Conservation (phyloP, 2,113 vertebrate species). For the Osmerus eperlanus region DNA sequence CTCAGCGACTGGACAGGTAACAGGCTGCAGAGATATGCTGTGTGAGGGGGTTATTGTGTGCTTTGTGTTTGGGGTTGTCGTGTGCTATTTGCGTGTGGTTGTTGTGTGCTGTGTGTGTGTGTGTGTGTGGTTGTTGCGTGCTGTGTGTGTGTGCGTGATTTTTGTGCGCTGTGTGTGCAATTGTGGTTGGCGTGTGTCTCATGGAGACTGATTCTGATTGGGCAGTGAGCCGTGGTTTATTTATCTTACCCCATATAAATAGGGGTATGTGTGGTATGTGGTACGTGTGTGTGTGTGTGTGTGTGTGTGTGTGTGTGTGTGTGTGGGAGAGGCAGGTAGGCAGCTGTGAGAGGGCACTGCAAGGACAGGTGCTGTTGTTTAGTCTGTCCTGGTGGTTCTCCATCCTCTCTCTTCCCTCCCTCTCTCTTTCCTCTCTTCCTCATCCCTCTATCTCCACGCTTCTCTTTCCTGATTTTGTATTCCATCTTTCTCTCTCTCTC, state of each 20-base stretch:
- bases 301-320: slow-evolving; percentile 3
- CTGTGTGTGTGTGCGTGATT: neutral
- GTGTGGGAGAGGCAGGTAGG: neutral
- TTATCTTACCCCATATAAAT: neutral
- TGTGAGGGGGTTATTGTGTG: no score
- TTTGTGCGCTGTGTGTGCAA: neutral
- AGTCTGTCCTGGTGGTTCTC: neutral
- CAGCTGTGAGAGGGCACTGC: neutral
- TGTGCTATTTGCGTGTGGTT: no score
- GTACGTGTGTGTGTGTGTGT: neutral
- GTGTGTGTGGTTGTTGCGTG: neutral
- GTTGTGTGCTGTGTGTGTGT: neutral
- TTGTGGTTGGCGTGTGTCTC: neutral
- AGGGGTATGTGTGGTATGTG: neutral
- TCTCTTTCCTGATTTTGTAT: neutral
- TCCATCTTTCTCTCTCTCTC: slow-evolving; percentile 13
- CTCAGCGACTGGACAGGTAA: slow-evolving; percentile 44
- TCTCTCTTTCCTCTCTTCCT: neutral
- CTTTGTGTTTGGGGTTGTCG: no score
- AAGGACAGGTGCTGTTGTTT: slow-evolving; percentile 20
- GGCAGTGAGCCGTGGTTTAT: neutral
- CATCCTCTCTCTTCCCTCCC: slow-evolving; percentile 2
- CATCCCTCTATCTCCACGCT: slow-evolving; percentile 1
- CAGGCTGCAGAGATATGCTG: neutral
- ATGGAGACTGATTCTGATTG: neutral